Conservation (phyloP, 2,888 invertebrate genomes). For the Ischnus inquisitorius region DNA sequence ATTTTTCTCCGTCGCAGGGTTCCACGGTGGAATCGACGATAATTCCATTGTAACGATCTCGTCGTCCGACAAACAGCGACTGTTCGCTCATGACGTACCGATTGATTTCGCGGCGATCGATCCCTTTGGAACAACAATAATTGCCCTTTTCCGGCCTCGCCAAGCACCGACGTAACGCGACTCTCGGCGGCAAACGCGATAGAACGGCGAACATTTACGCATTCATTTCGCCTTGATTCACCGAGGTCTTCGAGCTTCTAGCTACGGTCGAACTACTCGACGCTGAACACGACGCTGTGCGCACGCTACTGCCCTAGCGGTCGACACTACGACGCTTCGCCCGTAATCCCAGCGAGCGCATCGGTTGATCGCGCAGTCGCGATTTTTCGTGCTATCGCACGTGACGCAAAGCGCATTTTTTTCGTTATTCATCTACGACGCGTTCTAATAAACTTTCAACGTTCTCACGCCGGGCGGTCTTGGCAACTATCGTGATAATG, state of each 20-base stretch:
- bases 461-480: background rate
- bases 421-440: background rate
- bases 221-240: background rate
- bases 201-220: conserved; percentile 53
- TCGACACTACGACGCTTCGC: background rate
- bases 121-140: background rate
- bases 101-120: background rate
- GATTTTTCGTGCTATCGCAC: background rate
- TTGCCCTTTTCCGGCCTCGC: background rate
- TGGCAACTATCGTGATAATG: background rate
- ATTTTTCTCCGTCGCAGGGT: conserved; percentile 86
- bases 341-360: background rate
- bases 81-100: conserved; percentile 1
- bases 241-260: background rate
- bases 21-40: conserved; percentile 89
- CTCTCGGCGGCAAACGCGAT: conserved; percentile 35
- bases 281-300: background rate
- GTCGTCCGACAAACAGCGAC: conserved; percentile 85
- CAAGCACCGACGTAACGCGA: conserved; percentile 19
- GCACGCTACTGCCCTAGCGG: background rate
- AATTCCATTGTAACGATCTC: conserved; percentile 91
- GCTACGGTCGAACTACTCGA: background rate
- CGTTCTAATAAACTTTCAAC: background rate
- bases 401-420: background rate
- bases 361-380: background rate